Conservation (phyloP, 2,113 vertebrate genomes). For the Scomber colias region DNA sequence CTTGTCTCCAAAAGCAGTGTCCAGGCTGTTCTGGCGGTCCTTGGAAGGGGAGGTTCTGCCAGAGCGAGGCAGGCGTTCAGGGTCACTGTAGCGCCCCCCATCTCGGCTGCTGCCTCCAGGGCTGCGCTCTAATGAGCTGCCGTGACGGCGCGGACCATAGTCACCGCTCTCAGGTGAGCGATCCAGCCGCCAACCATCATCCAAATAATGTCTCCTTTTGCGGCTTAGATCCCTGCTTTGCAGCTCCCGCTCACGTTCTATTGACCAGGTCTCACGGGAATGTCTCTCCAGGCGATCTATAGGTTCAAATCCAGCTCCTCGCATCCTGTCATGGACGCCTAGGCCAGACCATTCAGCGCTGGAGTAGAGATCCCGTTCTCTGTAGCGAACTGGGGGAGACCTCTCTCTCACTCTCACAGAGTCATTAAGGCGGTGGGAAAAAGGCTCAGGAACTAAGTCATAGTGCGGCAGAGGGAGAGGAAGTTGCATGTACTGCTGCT, state of each 20-base stretch:
- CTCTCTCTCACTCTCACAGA: conserved; percentile 90
- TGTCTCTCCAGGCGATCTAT: conserved; percentile 90
- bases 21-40: conserved; percentile 87
- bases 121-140: conserved; percentile 90
- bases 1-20: conserved; percentile 87
- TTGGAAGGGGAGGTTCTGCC: conserved; percentile 88
- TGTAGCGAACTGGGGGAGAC: conserved; percentile 91
- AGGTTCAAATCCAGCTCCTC: conserved; percentile 88
- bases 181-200: conserved; percentile 90
- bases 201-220: conserved; percentile 87
- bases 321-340: conserved; percentile 88
- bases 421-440: conserved; percentile 90
- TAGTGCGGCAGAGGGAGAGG: conserved; percentile 91
- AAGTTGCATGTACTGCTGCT: conserved; percentile 91
- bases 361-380: conserved; percentile 91
- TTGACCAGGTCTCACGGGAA: conserved; percentile 90
- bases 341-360: conserved; percentile 90
- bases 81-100: conserved; percentile 88
- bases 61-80: conserved; percentile 87
- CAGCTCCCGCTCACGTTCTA: conserved; percentile 88
- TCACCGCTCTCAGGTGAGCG: conserved; percentile 91
- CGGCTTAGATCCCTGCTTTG: conserved; percentile 87
- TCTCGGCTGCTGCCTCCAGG: conserved; percentile 90
- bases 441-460: conserved; percentile 91
- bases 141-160: conserved; percentile 88